These are phyloP conservation scores for Drosophila aff. DNA, from an alignment of 1,140 invertebrate genomes.

Conservation along the genomic window DNA sequence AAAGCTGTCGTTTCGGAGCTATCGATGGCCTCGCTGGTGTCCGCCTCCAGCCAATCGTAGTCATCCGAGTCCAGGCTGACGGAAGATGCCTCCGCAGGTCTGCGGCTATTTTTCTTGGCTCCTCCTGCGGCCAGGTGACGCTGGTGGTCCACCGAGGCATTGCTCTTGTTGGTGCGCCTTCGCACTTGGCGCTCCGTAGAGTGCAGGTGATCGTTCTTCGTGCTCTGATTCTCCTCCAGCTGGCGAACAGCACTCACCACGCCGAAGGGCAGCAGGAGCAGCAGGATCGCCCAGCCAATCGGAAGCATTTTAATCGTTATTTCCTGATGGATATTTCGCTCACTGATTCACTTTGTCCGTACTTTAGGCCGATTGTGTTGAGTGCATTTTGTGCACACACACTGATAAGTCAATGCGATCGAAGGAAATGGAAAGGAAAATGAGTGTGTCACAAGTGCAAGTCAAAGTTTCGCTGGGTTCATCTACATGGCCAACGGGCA, in stretches of 20 bases:
- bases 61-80: slow-evolving; percentile 44
- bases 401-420: slow-evolving; percentile 33
- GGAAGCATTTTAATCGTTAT: slow-evolving; percentile 51
- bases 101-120: slow-evolving; percentile 12
- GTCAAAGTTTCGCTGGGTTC: slow-evolving; percentile 29
- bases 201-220: slow-evolving; percentile 35
- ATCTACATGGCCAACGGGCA: slow-evolving; percentile 39
- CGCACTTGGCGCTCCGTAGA: slow-evolving; percentile 35
- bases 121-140: slow-evolving; percentile 10
- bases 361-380: slow-evolving; percentile 18
- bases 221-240: slow-evolving; percentile 51
- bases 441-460: slow-evolving; percentile 49
- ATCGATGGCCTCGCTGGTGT: slow-evolving; percentile 45
- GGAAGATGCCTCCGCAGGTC: slow-evolving; percentile 9
- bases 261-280: slow-evolving; percentile 35
- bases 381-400: slow-evolving; percentile 53
- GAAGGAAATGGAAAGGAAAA: slow-evolving; percentile 18
- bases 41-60: slow-evolving; percentile 61
- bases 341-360: slow-evolving; percentile 33
- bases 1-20: slow-evolving; percentile 19
- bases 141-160: slow-evolving; percentile 39
- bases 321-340: slow-evolving; percentile 16
- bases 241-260: slow-evolving; percentile 39
- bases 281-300: slow-evolving; percentile 36
- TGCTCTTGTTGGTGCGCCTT: slow-evolving; percentile 40